Evolutionary conservation across 2,888 invertebrate genomes (phyloP).

Genomic region (Cataglyphis altisquamis): DNA sequence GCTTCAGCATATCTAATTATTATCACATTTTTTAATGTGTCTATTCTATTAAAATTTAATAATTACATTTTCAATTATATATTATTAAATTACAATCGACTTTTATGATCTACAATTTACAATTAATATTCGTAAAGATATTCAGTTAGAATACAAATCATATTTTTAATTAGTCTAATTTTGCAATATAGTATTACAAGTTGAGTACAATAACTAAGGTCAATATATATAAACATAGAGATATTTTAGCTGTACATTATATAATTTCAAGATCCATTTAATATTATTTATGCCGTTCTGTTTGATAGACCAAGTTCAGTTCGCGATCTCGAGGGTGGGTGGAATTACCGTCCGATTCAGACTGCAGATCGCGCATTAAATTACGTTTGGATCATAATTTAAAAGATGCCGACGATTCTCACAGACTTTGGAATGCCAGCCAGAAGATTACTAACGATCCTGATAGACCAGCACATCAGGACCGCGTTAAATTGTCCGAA

Average conservation of each 20-base stretch:
- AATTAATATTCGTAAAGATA: neutral
- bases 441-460: conserved; percentile 70
- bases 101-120: conserved; percentile 11
- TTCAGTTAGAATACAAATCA: conserved; percentile 22
- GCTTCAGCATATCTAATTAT: conserved; percentile 12
- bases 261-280: conserved; percentile 25
- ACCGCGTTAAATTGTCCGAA: conserved; percentile 76
- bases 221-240: conserved; percentile 33
- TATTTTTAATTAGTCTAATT: conserved; percentile 19
- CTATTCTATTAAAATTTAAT: neutral
- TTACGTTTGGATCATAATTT: conserved; percentile 89
- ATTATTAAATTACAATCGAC: neutral
- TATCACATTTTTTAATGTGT: conserved; percentile 8
- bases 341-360: conserved; percentile 88
- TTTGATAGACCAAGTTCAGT: conserved; percentile 92
- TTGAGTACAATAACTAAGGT: conserved; percentile 22
- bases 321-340: conserved; percentile 94
- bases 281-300: conserved; percentile 63
- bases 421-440: conserved; percentile 78
- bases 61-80: conserved; percentile 23
- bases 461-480: conserved; percentile 75
- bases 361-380: conserved; percentile 88
- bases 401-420: conserved; percentile 81
- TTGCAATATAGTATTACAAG: neutral
- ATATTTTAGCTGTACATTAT: conserved; percentile 15